Conservation (phyloP, 2,797 vertebrate species). For the Danio tinwini region DNA sequence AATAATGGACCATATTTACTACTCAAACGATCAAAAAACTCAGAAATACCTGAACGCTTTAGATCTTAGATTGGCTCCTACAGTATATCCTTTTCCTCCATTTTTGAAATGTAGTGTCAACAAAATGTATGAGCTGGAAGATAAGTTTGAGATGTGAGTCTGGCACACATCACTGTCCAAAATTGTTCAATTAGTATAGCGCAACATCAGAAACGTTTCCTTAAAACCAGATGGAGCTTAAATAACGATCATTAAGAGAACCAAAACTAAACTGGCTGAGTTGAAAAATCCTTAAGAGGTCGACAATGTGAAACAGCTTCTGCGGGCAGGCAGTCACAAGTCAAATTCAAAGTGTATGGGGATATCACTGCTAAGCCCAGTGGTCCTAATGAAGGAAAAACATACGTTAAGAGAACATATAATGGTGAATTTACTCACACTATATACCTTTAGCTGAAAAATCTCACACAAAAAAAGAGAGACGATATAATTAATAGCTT, state of each 20-base stretch:
- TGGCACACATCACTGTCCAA: slow-evolving; percentile 53
- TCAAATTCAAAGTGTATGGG: slow-evolving; percentile 48
- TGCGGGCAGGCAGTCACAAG: slow-evolving; percentile 55
- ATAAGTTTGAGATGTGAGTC: slow-evolving; percentile 12
- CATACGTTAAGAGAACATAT: slow-evolving; percentile 42
- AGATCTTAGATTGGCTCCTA: not conserved
- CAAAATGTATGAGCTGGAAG: not conserved
- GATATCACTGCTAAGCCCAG: slow-evolving; percentile 39
- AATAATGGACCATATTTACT: not conserved
- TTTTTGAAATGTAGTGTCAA: not conserved
- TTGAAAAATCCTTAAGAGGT: slow-evolving; percentile 61
- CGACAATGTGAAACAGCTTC: slow-evolving; percentile 70
- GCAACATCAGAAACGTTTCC: slow-evolving; percentile 62
- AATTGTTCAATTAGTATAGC: slow-evolving; percentile 58
- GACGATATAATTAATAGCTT: slow-evolving; percentile 43
- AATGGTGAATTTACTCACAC: slow-evolving; percentile 57
- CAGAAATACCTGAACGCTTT: not conserved
- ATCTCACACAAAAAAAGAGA: not conserved
- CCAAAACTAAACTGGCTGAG: slow-evolving; percentile 66
- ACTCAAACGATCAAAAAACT: not conserved
- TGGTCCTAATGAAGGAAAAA: slow-evolving; percentile 44
- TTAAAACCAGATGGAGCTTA: slow-evolving; percentile 71
- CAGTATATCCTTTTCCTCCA: not conserved
- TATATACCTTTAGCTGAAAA: slow-evolving; percentile 57
- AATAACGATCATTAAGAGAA: slow-evolving; percentile 66